Conservation (phyloP, 2,888 invertebrate species). For the Abscondita cerata region DNA sequence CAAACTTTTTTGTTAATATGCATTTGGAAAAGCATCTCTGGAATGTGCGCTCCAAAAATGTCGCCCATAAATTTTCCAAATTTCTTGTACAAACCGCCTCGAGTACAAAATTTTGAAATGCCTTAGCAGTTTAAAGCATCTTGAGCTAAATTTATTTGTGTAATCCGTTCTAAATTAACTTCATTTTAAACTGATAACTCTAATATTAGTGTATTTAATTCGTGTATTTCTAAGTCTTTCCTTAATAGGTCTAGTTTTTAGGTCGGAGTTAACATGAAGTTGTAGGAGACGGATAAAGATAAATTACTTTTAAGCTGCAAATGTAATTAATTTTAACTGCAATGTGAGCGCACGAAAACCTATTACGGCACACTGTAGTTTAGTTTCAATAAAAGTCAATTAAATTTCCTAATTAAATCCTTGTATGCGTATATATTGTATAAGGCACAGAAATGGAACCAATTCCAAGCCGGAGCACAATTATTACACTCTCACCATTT, state of each 20-base stretch:
- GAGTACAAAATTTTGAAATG: too few species aligned
- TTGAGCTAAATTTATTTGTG: slow-evolving; percentile 2
- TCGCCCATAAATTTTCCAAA: too few species aligned
- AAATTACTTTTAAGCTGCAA: slow-evolving; percentile 50
- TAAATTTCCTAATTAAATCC: slow-evolving; percentile 58
- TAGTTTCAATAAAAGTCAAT: slow-evolving; percentile 58
- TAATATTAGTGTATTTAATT: slow-evolving; percentile 6
- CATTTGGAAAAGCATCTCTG: too few species aligned
- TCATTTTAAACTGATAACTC: slow-evolving; percentile 10
- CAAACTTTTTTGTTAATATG: too few species aligned
- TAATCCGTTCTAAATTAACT: slow-evolving; percentile 5
- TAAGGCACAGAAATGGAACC: slow-evolving; percentile 53
- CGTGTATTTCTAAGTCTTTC: slow-evolving; percentile 13
- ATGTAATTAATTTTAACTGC: slow-evolving; percentile 54
- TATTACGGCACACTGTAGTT: slow-evolving; percentile 51
- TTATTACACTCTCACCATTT: slow-evolving; percentile 60
- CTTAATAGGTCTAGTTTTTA: slow-evolving; percentile 17
- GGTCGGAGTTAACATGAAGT: slow-evolving; percentile 27
- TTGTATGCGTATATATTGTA: slow-evolving; percentile 50
- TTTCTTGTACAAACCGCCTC: too few species aligned
- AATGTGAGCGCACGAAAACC: slow-evolving; percentile 53
- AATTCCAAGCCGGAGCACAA: slow-evolving; percentile 53
- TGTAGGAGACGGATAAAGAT: slow-evolving; percentile 46
- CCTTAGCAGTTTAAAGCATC: too few species aligned
- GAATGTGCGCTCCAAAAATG: too few species aligned